phyloP scores from a whole-genome alignment of 2,888 invertebrate genomes.

The Callyntrura sp. region DNA sequence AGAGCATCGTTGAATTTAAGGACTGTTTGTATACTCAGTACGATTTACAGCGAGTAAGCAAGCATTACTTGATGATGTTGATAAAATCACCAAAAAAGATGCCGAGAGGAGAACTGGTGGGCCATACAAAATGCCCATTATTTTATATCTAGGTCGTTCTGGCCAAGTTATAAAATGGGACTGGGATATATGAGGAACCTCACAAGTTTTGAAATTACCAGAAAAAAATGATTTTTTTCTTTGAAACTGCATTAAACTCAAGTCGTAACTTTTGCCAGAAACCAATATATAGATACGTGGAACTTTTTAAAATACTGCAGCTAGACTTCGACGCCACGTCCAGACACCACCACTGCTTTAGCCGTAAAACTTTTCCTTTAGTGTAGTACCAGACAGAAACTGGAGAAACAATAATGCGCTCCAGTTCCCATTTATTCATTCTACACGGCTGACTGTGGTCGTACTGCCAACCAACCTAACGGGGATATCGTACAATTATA shows the following conservation, averaged over 20 bases:
- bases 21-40: neutral
- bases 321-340: neutral
- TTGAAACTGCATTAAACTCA: too few relatives aligned
- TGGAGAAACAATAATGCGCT: neutral
- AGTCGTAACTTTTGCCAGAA: too few relatives aligned
- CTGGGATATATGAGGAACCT: too few relatives aligned
- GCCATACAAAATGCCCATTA: too few relatives aligned
- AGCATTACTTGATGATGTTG: too few relatives aligned
- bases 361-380: neutral
- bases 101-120: too few relatives aligned
- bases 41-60: neutral
- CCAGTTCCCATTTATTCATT: conserved; percentile 4
- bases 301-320: neutral
- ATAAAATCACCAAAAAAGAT: too few relatives aligned
- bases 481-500: neutral
- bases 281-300: too few relatives aligned
- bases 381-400: neutral
- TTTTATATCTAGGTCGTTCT: too few relatives aligned
- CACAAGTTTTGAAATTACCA: too few relatives aligned
- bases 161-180: too few relatives aligned
- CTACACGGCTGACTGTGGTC: neutral
- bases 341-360: neutral
- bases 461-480: neutral
- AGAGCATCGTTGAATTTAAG: neutral
- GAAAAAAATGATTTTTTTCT: too few relatives aligned